Evolutionary conservation across 2,113 vertebrate species (phyloP).

Genomic region (Phrynosoma blainvillii): DNA sequence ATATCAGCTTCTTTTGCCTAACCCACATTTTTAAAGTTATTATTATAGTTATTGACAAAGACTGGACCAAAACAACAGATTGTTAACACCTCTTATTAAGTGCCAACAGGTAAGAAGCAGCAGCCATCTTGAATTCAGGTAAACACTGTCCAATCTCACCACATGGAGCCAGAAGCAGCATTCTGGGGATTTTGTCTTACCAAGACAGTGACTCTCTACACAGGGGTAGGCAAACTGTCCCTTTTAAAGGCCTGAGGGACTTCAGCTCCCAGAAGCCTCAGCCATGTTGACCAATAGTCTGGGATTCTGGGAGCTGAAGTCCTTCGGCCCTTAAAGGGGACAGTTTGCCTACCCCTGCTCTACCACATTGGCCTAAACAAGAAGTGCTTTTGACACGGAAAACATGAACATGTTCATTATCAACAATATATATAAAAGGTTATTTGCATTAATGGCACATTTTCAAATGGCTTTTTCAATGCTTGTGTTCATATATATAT

Average conservation of each 20-base stretch:
- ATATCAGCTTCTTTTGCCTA: background rate
- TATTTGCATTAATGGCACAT: conserved; percentile 36
- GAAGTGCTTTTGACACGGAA: background rate
- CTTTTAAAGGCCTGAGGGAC: background rate
- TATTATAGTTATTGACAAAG: background rate
- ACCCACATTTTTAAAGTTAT: background rate
- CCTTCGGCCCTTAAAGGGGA: too few species aligned
- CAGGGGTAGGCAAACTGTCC: too few species aligned
- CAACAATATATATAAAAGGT: conserved; percentile 34
- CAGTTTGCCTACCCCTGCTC: background rate
- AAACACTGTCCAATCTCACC: background rate
- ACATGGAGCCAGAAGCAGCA: background rate
- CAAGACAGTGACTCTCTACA: background rate
- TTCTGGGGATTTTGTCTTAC: background rate
- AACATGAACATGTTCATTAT: conserved; percentile 36
- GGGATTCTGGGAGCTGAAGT: too few species aligned
- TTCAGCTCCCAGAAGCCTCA: too few species aligned
- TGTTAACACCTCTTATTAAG: background rate
- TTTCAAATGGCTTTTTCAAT: conserved; percentile 47
- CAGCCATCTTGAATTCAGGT: background rate
- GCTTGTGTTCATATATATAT: background rate
- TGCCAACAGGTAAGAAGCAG: background rate
- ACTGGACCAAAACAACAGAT: background rate
- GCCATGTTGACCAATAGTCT: too few species aligned
- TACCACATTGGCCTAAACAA: background rate